phyloP scores from a whole-genome alignment of 2,797 vertebrate species.

The Lagocephalus sceleratus region DNA sequence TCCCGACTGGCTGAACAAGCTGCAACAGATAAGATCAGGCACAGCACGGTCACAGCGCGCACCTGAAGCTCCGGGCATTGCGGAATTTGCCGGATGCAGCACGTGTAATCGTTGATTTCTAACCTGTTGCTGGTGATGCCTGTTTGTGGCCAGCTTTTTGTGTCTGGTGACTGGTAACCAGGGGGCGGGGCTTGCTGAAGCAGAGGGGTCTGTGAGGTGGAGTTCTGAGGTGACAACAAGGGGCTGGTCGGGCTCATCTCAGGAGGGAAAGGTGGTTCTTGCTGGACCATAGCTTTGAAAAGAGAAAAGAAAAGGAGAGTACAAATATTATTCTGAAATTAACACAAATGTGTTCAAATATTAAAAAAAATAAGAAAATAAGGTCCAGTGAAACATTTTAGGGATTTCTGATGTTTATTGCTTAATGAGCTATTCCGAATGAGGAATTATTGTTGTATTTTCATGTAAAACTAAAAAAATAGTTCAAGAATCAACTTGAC shows the following conservation, averaged over 20 bases:
- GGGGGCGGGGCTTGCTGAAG: slow-evolving; percentile 85
- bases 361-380: too few relatives aligned
- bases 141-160: slow-evolving; percentile 91
- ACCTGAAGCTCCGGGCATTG: rapidly evolving
- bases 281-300: slow-evolving; percentile 83
- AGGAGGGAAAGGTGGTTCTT: slow-evolving; percentile 83
- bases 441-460: too few relatives aligned
- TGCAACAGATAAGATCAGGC: slow-evolving; percentile 22
- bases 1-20: slow-evolving; percentile 80
- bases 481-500: too few relatives aligned
- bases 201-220: slow-evolving; percentile 87
- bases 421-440: too few relatives aligned
- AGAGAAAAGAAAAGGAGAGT: not conserved
- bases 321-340: not conserved
- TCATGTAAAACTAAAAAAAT: too few relatives aligned
- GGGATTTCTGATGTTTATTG: too few relatives aligned
- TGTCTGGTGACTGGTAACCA: slow-evolving; percentile 90
- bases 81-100: not conserved
- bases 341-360: too few relatives aligned
- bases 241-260: slow-evolving; percentile 89
- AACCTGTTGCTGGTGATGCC: slow-evolving; percentile 83
- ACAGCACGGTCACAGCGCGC: not conserved
- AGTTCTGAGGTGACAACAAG: slow-evolving; percentile 87
- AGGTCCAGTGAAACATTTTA: too few relatives aligned
- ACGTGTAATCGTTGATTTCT: not conserved